These are phyloP conservation scores for Porites cylindrica DNA, from an alignment of 92 coral and sea anemone genomes.

Conservation along the genomic window DNA sequence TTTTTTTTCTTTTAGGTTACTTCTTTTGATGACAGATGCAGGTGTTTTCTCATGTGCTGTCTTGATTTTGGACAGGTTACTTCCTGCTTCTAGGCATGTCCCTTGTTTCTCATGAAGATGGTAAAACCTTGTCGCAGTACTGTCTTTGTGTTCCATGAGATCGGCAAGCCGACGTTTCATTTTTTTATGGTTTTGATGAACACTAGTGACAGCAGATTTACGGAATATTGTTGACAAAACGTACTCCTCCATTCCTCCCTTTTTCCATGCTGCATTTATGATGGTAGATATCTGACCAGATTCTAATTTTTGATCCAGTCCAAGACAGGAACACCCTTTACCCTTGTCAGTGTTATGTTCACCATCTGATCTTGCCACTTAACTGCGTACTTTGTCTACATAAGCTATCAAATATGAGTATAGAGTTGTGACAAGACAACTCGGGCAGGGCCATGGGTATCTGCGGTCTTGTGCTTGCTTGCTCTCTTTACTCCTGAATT, in stretches of 20 bases:
- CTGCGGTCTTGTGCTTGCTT: conserved; percentile 16
- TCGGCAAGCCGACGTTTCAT: conserved; percentile 40
- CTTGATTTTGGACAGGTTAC: conserved; percentile 30
- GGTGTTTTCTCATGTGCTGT: neutral
- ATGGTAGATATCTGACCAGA: conserved; percentile 55
- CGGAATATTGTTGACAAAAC: conserved; percentile 35
- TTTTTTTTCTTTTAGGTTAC: neutral
- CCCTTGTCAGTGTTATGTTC: neutral
- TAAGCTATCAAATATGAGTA: conserved; percentile 39
- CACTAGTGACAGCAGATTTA: conserved; percentile 30
- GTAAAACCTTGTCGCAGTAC: conserved; percentile 44
- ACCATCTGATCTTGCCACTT: neutral
- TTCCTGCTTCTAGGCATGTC: conserved; percentile 39
- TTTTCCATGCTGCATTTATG: conserved; percentile 42
- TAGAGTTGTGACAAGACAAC: conserved; percentile 42
- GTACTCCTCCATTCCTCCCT: conserved; percentile 14
- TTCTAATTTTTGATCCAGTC: conserved; percentile 37
- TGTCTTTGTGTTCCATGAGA: conserved; percentile 60
- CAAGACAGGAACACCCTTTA: conserved; percentile 39
- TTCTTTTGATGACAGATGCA: neutral
- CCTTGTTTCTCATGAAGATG: conserved; percentile 22
- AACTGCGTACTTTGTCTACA: conserved; percentile 39
- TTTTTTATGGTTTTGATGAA: conserved; percentile 39
- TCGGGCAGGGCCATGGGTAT: conserved; percentile 10
- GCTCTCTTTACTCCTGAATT: too few relatives aligned